Conservation (phyloP, 2,797 vertebrate genomes). For the Okamejei kenojei region DNA sequence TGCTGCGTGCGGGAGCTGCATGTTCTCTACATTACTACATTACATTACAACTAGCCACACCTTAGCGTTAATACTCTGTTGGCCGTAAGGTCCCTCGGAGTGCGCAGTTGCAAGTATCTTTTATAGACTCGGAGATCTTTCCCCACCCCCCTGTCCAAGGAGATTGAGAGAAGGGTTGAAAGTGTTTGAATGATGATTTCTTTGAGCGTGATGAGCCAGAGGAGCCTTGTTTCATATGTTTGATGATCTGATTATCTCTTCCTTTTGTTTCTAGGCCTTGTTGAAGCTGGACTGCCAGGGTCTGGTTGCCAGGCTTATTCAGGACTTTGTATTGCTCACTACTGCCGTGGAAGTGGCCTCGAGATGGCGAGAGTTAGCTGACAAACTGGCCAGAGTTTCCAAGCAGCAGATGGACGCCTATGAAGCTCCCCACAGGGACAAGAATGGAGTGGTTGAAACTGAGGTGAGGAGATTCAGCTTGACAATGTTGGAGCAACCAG, state of each 20-base stretch:
- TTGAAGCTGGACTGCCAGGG: conserved; percentile 97
- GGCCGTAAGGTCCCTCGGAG: no score
- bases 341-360: conserved; percentile 87
- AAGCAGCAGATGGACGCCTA: conserved; percentile 93
- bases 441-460: conserved; percentile 71
- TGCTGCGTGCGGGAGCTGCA: no score
- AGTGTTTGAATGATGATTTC: not conserved
- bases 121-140: not conserved
- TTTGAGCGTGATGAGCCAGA: not conserved
- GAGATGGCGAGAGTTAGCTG: conserved; percentile 90
- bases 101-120: no score
- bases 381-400: conserved; percentile 82
- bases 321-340: conserved; percentile 88
- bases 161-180: not conserved
- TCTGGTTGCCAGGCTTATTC: conserved; percentile 77
- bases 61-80: no score
- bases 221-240: not conserved
- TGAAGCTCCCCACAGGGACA: conserved; percentile 84
- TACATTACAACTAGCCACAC: no score
- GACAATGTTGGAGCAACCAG: not conserved
- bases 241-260: not conserved
- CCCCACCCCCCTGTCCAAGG: no score
- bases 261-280: conserved; percentile 64
- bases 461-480: conserved; percentile 64
- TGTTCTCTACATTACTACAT: no score